Percentiles rank a stretch among this genome's conserved stretches.
Conservation (phyloP, 2,888 invertebrate species). For the Amitus sp. region DNA sequence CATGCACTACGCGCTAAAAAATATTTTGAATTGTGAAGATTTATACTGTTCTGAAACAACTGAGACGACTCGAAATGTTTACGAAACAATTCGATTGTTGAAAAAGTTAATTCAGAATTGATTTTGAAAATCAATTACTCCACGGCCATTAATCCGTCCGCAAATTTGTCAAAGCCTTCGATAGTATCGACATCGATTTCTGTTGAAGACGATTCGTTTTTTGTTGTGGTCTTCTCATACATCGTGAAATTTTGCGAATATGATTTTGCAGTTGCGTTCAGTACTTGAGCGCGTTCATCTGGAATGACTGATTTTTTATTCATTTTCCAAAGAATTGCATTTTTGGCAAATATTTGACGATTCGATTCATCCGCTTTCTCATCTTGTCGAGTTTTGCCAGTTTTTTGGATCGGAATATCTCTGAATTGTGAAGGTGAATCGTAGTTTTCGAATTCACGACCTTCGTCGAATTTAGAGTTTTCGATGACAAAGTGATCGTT, state of each 20-base stretch:
- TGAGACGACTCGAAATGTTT: no score
- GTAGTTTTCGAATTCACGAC: constrained; percentile 6
- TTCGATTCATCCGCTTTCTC: not conserved
- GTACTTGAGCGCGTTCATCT: constrained; percentile 24
- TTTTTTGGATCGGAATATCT: constrained; percentile 41
- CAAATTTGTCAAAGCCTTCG: constrained; percentile 54
- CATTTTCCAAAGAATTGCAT: not conserved
- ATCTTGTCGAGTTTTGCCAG: not conserved
- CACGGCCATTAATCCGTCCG: constrained; percentile 47
- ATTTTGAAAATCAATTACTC: constrained; percentile 33
- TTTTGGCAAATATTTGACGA: no score
- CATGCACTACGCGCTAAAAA: not conserved
- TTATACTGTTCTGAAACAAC: no score
- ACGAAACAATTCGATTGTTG: no score
- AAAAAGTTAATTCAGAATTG: no score
- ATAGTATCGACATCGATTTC: constrained; percentile 48
- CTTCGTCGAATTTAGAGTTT: constrained; percentile 41
- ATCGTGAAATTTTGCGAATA: not conserved
- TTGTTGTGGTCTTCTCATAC: constrained; percentile 7
- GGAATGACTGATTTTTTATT: not conserved
- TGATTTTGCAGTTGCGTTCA: constrained; percentile 24
- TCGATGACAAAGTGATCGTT: constrained; percentile 52
- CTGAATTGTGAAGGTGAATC: constrained; percentile 37
- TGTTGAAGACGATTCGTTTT: not conserved
- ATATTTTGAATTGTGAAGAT: not conserved